Evolutionary conservation across 2,797 vertebrate genomes (phyloP), one percentile per base, ranked within the genome.

Genomic region (Ambastaia sidthimunki): DNA sequence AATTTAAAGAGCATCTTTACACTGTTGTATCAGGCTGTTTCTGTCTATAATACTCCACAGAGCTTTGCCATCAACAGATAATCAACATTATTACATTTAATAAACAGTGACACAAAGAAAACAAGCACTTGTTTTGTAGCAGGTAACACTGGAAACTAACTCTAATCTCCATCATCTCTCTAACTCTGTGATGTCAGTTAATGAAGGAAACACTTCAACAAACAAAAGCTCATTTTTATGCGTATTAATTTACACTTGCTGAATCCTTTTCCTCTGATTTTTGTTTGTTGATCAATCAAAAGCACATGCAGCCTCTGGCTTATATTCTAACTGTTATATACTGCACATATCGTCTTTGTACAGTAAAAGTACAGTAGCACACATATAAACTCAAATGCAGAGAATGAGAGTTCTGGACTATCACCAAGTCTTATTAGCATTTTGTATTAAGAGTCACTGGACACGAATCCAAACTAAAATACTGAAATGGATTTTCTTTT

Each of bases 91-190:
- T 84, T 77, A 67, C 47, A 7, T 15, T 67, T 50, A 84, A 85
- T 83, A 81, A 70, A 85, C 74, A 84, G 7, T 65, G 82, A 74
- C 37, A 74, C 37, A 74, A 54, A 67, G 18, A 41, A 25, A 31
- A 28, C 21, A 70, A 57, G 60, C 52, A 37, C 44, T 7, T 6
- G 57, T 60, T 66, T 62, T 19, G 23, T 25, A 55, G 25, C 2
- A 63, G 18, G 18, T 80, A 16, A 66, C 48, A 74, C 6, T 37
- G 41, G 4, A 69, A 25, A 57, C 19, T 23, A 57, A 57, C 19
- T 21, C 55, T 4, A 23, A 71, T 25, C 57, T 47, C 21, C 50
- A 68, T 47, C 63, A 79, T 79, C 71, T 62, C 71, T n/a, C 12
- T 74, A 44, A 15, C 6, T 52, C 9, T 44, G n/a, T 80, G 62